Conservation (phyloP, 2,113 vertebrate genomes). For the Myxocyprinus asiaticus region DNA sequence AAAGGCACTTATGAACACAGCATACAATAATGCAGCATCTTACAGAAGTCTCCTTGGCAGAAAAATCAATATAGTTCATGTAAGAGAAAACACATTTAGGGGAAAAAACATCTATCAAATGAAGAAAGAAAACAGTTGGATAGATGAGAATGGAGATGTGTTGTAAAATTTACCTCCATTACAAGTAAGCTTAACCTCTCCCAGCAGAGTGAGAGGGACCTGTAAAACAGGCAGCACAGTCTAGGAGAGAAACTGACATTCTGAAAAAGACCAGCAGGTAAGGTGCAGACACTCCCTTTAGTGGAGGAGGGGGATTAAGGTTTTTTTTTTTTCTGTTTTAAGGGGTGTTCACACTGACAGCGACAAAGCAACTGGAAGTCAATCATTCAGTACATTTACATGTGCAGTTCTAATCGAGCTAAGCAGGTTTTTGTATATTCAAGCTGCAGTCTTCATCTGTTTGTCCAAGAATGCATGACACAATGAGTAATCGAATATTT, state of each 20-base stretch:
- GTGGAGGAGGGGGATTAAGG: background rate
- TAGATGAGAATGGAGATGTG: conserved; percentile 56
- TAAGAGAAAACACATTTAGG: conserved; percentile 14
- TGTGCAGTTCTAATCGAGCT: too few relatives aligned
- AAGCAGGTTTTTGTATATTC: too few relatives aligned
- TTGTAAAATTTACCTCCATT: conserved; percentile 75
- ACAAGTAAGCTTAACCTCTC: conserved; percentile 73
- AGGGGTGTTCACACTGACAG: too few relatives aligned
- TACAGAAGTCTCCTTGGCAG: background rate
- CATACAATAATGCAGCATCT: background rate
- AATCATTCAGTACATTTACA: too few relatives aligned
- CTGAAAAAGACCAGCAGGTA: conserved; percentile 70
- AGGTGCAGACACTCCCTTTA: conserved; percentile 69
- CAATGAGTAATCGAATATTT: too few relatives aligned
- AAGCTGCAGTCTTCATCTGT: too few relatives aligned
- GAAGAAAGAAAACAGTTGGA: conserved; percentile 36
- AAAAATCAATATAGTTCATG: background rate
- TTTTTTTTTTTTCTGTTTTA: too few relatives aligned
- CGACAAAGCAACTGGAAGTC: too few relatives aligned
- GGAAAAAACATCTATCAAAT: background rate
- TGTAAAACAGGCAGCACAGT: conserved; percentile 82
- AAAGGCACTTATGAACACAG: background rate
- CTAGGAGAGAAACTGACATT: conserved; percentile 77
- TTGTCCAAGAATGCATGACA: too few relatives aligned
- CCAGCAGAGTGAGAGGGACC: conserved; percentile 79